Conservation (phyloP, 2,888 invertebrate species). For the Trypoxylon attenuatum region DNA sequence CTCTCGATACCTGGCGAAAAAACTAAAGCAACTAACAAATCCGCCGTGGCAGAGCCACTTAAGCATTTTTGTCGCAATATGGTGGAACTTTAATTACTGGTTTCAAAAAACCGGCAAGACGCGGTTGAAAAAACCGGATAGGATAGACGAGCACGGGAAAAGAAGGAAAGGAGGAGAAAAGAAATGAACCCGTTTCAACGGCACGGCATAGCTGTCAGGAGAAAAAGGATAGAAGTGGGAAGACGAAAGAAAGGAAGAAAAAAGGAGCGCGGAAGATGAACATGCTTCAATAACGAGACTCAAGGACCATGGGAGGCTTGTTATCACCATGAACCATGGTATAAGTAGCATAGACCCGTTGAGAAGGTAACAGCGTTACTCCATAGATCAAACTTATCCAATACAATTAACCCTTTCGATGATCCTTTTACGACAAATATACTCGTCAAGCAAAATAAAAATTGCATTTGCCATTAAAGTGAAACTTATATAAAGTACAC, state of each 20-base stretch:
- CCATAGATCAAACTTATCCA: constrained; percentile 31
- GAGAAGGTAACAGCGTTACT: constrained; percentile 37
- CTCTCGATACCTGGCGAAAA: too few relatives aligned
- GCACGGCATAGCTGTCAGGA: background rate
- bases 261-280: background rate
- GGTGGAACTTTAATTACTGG: too few relatives aligned
- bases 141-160: background rate
- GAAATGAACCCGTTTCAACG: too few relatives aligned
- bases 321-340: constrained; percentile 29
- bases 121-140: constrained; percentile 2
- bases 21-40: too few relatives aligned
- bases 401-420: too few relatives aligned
- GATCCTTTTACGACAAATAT: too few relatives aligned
- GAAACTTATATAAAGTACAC: too few relatives aligned
- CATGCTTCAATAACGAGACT: constrained; percentile 12
- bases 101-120: background rate
- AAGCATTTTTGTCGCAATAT: too few relatives aligned
- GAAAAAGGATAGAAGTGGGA: background rate
- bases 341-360: constrained; percentile 12
- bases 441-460: too few relatives aligned
- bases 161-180: background rate
- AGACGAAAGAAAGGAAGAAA: background rate
- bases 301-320: constrained; percentile 9
- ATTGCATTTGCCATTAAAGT: too few relatives aligned
- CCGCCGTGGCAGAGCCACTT: too few relatives aligned